Conservation (phyloP, 2,113 vertebrate species). For the Crotophaga sulcirostris region DNA sequence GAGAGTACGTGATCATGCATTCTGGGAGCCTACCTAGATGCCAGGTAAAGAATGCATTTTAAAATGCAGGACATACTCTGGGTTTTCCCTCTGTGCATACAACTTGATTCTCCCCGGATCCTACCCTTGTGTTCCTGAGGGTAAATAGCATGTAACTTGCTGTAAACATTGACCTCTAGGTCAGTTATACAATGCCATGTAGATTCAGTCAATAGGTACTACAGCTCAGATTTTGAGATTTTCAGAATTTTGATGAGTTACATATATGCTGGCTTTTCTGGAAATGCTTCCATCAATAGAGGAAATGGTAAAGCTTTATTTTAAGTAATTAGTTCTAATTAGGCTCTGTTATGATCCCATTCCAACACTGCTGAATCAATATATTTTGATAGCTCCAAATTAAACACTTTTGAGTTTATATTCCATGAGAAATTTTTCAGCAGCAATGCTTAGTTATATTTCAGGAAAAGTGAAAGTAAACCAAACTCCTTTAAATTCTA, state of each 20-base stretch:
- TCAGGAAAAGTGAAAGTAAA: neutral
- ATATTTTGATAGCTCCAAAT: neutral
- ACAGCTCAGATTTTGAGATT: neutral
- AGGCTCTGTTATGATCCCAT: neutral
- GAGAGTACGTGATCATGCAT: neutral
- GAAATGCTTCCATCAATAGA: neutral
- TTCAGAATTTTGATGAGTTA: neutral
- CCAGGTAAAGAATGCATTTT: neutral
- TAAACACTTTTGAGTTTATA: neutral
- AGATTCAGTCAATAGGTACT: neutral
- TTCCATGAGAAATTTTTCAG: neutral
- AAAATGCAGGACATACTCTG: neutral
- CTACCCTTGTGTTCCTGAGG: neutral
- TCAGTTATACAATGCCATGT: rapidly evolving
- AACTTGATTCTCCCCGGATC: neutral
- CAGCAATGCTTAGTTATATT: neutral
- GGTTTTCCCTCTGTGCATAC: neutral
- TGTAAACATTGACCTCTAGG: neutral
- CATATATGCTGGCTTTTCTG: neutral
- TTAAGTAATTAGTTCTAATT: neutral
- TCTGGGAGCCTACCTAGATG: neutral
- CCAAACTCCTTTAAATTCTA: neutral
- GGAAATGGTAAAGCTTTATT: neutral
- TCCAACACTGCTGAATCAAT: neutral
- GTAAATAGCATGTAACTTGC: neutral